Evolutionary conservation across 1,140 invertebrate genomes (phyloP), one percentile per base, ranked within the genome.

Genomic region (Drosophila oshimai): DNA sequence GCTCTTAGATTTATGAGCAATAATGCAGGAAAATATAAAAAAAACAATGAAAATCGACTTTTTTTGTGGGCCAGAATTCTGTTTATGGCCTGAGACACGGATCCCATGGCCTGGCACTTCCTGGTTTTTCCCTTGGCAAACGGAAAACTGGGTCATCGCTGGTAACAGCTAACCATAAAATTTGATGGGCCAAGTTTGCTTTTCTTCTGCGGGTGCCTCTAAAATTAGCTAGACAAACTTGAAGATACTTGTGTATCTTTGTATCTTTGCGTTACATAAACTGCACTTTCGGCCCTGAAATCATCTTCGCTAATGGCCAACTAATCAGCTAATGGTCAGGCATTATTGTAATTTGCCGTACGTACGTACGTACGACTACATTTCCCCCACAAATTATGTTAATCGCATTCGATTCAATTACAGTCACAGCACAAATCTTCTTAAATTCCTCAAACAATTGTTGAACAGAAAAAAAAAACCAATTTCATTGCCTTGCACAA

Each of bases 321-420:
- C 77, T 73, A 83, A 83, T 77, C 79, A 57, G 77, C 67, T 81
- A 81, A 83, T 83, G 75, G 81, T 55, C 73, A 22, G 75, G 70
- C 62, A 83, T 83, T 84, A 73, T 74, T 78, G 78, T 78, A 83
- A 83, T 77, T 83, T 72, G 29, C 20, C 12, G 42, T n/a, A n/a
- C n/a, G n/a, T n/a, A n/a, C n/a, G n/a, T n/a, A n/a, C n/a, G 39
- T 41, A 47, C 36, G 57, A 58, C 39, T n/a, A 36, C 31, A 61
- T 57, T 54, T 65, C 64, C 51, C 51, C 28, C 28, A 62, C 54
- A 62, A 81, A 87, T 83, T 87, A 88, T 87, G 81, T 87, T 87
- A 87, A 87, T 88, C 83, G 81, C 81, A 87, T 87, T 87, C 81
- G 81, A 74, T 88, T 88, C 83, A 87, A 88, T 88, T 86, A 86